These are phyloP conservation scores for Rostratula benghalensis DNA, from an alignment of 2,113 vertebrate species.

Conservation along the genomic window DNA sequence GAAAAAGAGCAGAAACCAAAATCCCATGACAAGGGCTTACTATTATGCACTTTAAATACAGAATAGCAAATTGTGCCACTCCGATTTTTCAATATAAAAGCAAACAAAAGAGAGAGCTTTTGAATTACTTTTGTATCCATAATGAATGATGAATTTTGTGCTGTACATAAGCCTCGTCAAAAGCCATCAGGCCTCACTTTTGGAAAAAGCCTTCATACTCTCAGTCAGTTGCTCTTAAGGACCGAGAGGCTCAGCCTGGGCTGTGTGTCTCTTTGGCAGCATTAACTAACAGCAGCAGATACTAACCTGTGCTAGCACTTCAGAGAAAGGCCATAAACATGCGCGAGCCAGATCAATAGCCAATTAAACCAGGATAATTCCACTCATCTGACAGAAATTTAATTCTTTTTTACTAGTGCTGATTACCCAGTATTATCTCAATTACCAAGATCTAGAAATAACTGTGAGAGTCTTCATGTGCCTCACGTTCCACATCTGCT, in stretches of 20 bases:
- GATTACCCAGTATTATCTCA: not conserved
- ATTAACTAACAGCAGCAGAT: not conserved
- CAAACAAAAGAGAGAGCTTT: not conserved
- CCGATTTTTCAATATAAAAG: not conserved
- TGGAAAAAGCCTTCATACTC: not conserved
- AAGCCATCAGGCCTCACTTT: not conserved
- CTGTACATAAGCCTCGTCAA: not conserved
- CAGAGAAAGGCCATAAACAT: not conserved
- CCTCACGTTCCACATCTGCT: not conserved
- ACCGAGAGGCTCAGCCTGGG: not conserved
- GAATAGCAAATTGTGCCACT: not conserved
- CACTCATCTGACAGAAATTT: not conserved
- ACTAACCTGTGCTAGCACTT: not conserved
- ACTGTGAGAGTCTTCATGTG: not conserved
- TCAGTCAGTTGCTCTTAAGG: not conserved
- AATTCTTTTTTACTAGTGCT: not conserved
- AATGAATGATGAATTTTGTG: not conserved
- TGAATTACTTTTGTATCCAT: not conserved
- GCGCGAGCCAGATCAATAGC: not conserved
- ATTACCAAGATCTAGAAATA: not conserved
- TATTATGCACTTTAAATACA: not conserved
- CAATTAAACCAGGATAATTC: slow-evolving; percentile 37
- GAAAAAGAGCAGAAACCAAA: not conserved
- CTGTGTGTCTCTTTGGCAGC: not conserved
- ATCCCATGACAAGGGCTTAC: not conserved